Conservation (phyloP, 1,140 invertebrate species). For the Diuraphis noxia region DNA sequence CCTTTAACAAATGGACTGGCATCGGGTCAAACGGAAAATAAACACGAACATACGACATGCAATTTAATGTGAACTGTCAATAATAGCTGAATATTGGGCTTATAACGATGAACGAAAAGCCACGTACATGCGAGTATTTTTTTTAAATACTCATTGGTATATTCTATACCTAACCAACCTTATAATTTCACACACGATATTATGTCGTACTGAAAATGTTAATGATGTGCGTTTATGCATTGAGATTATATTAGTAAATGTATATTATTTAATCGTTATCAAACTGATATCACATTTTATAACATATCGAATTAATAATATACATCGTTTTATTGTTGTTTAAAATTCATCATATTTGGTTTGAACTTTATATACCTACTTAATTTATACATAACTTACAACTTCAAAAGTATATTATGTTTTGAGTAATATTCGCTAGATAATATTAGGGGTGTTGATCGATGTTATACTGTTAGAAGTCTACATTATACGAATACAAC, state of each 20-base stretch:
- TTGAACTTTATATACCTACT: neutral
- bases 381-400: neutral
- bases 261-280: neutral
- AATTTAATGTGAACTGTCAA: neutral
- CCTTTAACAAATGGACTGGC: constrained; percentile 18
- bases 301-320: neutral
- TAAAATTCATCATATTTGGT: neutral
- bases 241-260: neutral
- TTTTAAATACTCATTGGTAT: neutral
- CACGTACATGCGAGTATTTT: neutral
- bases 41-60: neutral
- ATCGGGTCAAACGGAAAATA: neutral
- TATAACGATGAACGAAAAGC: neutral
- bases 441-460: neutral
- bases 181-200: neutral
- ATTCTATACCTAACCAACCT: neutral
- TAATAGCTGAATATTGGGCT: neutral
- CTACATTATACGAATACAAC: neutral
- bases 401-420: neutral
- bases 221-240: neutral
- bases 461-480: neutral
- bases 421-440: neutral
- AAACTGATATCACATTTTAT: neutral
- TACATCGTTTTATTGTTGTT: neutral
- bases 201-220: neutral